Evolutionary conservation across 2,797 vertebrate species (phyloP).

Genomic region (Pipistrellus pygmaeus): DNA sequence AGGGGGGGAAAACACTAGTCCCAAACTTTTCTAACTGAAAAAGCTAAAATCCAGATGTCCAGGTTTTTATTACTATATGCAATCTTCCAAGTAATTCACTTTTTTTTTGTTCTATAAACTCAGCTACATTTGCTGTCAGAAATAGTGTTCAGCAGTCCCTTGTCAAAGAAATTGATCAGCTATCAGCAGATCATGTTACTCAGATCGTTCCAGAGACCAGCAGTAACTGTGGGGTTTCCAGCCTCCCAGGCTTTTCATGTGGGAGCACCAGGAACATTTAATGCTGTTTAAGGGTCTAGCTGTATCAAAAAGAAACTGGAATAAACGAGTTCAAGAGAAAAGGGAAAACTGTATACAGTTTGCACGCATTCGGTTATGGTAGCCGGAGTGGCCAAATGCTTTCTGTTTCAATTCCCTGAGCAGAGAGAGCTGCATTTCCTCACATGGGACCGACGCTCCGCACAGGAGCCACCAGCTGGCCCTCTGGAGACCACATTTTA

Average conservation of each 20-base stretch:
- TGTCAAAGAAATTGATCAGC: slow-evolving; percentile 77
- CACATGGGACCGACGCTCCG: neutral
- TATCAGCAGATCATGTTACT: slow-evolving; percentile 77
- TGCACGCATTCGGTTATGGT: slow-evolving; percentile 26
- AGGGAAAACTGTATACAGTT: slow-evolving; percentile 33
- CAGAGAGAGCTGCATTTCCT: neutral
- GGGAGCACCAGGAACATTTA: slow-evolving; percentile 67
- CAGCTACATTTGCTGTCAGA: slow-evolving; percentile 73
- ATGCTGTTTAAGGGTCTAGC: slow-evolving; percentile 47
- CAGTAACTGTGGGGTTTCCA: slow-evolving; percentile 36
- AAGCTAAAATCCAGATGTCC: slow-evolving; percentile 83
- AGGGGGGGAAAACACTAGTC: neutral
- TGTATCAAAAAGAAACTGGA: slow-evolving; percentile 62
- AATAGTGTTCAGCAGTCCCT: slow-evolving; percentile 71
- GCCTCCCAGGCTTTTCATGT: slow-evolving; percentile 63
- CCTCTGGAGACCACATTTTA: slow-evolving; percentile 49
- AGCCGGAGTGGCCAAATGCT: slow-evolving; percentile 28
- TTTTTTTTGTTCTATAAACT: slow-evolving; percentile 77
- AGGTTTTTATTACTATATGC: slow-evolving; percentile 74
- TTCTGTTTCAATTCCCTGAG: slow-evolving; percentile 50
- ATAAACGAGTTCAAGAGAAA: slow-evolving; percentile 67
- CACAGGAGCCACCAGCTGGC: neutral
- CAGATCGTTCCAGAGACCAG: slow-evolving; percentile 62
- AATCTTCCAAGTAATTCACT: slow-evolving; percentile 78
- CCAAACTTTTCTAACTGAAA: slow-evolving; percentile 70